Conservation (phyloP, 2,113 vertebrate genomes). For the Mus pahari region DNA sequence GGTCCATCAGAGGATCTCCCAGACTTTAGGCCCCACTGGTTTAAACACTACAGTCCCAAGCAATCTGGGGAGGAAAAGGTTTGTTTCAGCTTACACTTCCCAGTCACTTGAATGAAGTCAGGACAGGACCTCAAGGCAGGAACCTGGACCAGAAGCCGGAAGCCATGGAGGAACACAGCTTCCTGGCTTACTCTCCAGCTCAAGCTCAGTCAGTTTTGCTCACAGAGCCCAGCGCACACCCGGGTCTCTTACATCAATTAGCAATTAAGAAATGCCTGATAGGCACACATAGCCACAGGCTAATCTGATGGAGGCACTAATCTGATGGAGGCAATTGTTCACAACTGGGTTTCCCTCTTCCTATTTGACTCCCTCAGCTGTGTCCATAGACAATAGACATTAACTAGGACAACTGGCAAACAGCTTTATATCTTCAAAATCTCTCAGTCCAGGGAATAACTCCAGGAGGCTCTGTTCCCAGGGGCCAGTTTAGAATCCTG, state of each 20-base stretch:
- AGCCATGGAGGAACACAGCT: neutral
- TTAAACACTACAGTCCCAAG: neutral
- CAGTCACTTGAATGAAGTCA: neutral
- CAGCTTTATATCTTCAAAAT: neutral
- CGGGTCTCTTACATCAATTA: neutral
- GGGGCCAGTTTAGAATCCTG: neutral
- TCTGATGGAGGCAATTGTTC: neutral
- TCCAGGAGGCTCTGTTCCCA: neutral
- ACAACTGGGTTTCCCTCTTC: neutral
- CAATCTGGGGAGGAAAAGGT: too few species aligned
- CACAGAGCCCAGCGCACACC: neutral
- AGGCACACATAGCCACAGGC: neutral
- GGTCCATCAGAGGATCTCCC: neutral
- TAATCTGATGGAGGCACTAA: neutral
- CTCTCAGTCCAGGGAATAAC: neutral
- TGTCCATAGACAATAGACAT: neutral
- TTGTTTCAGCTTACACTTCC: neutral
- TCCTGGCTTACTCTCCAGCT: accelerated
- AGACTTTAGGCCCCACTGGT: neutral
- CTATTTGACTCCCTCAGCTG: neutral
- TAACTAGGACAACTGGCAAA: neutral
- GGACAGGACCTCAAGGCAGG: neutral
- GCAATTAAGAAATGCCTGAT: too few species aligned
- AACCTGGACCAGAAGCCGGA: neutral
- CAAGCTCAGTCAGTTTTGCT: neutral